phyloP scores from a whole-genome alignment of 2,888 invertebrate species.

The Pyrochroa serraticornis region DNA sequence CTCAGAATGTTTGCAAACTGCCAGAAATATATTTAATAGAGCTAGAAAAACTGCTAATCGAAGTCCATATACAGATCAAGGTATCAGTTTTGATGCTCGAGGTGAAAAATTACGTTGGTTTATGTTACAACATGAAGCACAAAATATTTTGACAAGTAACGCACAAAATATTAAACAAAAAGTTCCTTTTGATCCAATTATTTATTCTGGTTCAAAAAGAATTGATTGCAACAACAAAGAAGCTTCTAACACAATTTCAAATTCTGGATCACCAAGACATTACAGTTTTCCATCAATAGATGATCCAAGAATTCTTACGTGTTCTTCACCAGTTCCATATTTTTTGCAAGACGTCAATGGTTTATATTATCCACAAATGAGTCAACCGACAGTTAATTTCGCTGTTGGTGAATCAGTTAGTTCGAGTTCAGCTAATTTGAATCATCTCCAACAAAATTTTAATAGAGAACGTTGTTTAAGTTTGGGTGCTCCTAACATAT shows the following conservation, averaged over 20 bases:
- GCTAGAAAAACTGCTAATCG: constrained; percentile 78
- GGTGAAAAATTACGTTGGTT: constrained; percentile 83
- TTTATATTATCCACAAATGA: constrained; percentile 51
- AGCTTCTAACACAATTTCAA: constrained; percentile 13
- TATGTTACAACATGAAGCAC: constrained; percentile 86
- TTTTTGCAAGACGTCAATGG: constrained; percentile 53
- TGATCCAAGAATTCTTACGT: constrained; percentile 56
- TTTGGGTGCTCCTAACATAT: constrained; percentile 58
- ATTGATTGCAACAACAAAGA: constrained; percentile 6
- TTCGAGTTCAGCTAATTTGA: constrained; percentile 44
- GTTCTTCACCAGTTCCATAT: constrained; percentile 56
- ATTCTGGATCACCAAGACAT: constrained; percentile 66
- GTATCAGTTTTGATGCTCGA: constrained; percentile 71
- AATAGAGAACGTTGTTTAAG: constrained; percentile 70
- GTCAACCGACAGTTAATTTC: constrained; percentile 63
- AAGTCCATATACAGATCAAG: constrained; percentile 76
- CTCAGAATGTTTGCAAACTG: constrained; percentile 79
- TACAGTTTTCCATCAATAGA: constrained; percentile 73
- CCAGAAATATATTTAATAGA: constrained; percentile 76
- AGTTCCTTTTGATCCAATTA: constrained; percentile 75
- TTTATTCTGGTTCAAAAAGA: constrained; percentile 55
- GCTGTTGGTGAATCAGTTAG: constrained; percentile 70
- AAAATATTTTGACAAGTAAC: constrained; percentile 73
- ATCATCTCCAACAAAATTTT: constrained; percentile 41
- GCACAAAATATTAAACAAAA: constrained; percentile 78